Conservation (phyloP, 2,888 invertebrate species). For the Erebia aethiops region DNA sequence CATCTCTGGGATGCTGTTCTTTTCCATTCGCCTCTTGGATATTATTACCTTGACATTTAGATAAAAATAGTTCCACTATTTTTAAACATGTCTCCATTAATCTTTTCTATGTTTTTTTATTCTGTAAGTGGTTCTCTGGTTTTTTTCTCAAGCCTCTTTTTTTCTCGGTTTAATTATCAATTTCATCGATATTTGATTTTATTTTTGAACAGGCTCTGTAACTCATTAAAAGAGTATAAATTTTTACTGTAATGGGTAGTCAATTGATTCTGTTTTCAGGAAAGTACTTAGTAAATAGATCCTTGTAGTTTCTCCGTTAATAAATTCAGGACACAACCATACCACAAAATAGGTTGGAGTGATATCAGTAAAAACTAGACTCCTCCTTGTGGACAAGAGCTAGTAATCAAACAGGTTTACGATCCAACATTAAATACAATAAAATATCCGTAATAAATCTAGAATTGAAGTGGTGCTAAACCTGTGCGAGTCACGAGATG, state of each 20-base stretch:
- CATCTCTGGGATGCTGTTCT: not conserved
- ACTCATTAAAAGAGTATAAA: no score
- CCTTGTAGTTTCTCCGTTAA: not conserved
- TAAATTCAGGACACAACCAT: constrained; percentile 4
- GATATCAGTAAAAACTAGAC: constrained; percentile 27
- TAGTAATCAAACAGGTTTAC: constrained; percentile 22
- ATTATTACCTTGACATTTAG: not conserved
- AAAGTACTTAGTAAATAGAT: not conserved
- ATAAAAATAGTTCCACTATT: not conserved
- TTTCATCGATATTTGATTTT: not conserved
- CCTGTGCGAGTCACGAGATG: constrained; percentile 5
- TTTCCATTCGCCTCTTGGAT: not conserved
- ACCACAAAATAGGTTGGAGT: not conserved
- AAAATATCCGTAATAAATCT: constrained; percentile 23
- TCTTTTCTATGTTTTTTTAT: not conserved
- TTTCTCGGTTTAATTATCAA: no score
- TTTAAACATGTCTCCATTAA: not conserved
- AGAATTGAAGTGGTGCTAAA: constrained; percentile 8
- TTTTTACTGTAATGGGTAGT: no score
- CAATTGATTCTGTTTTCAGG: no score
- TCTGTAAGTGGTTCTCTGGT: no score
- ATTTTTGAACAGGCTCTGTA: no score
- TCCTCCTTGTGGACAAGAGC: constrained; percentile 5
- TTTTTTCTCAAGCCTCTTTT: no score
- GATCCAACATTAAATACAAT: constrained; percentile 23